Conservation (phyloP, 2,888 invertebrate species). For the Rhagium mordax region DNA sequence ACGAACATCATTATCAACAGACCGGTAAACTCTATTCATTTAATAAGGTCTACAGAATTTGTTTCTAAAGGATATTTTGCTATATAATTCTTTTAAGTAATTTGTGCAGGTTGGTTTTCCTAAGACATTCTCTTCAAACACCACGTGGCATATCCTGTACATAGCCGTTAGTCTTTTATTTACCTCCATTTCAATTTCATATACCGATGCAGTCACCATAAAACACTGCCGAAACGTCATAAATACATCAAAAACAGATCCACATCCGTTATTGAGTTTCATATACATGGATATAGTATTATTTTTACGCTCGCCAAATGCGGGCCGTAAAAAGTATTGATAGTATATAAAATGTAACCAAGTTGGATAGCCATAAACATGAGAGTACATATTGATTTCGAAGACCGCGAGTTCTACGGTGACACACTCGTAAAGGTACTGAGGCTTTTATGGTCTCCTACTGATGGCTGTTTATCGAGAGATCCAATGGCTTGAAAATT, state of each 20-base stretch:
- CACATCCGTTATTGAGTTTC: conserved; percentile 12
- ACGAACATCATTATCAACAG: too few relatives aligned
- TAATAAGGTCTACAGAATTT: too few relatives aligned
- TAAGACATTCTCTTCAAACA: too few relatives aligned
- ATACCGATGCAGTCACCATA: conserved; percentile 1
- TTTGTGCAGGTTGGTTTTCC: too few relatives aligned
- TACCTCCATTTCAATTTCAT: neutral
- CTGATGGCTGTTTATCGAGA: conserved; percentile 15
- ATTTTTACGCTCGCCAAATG: conserved; percentile 18
- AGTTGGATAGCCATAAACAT: conserved; percentile 25
- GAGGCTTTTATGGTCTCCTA: conserved; percentile 15
- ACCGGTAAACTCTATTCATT: too few relatives aligned
- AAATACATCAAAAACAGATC: conserved; percentile 28
- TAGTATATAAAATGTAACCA: conserved; percentile 28
- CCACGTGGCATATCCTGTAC: too few relatives aligned
- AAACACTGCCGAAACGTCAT: conserved; percentile 2
- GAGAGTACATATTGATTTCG: conserved; percentile 27
- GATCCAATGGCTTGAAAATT: conserved; percentile 8
- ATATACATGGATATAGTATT: conserved; percentile 10
- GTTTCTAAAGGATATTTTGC: too few relatives aligned
- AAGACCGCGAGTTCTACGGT: conserved; percentile 3
- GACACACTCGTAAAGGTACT: conserved; percentile 28
- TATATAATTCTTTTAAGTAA: too few relatives aligned
- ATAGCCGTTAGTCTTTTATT: neutral
- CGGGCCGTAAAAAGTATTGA: conserved; percentile 21